Evolutionary conservation across 1,140 invertebrate species (phyloP), one percentile per base, ranked within the genome.

Genomic region (Drosophila lini): DNA sequence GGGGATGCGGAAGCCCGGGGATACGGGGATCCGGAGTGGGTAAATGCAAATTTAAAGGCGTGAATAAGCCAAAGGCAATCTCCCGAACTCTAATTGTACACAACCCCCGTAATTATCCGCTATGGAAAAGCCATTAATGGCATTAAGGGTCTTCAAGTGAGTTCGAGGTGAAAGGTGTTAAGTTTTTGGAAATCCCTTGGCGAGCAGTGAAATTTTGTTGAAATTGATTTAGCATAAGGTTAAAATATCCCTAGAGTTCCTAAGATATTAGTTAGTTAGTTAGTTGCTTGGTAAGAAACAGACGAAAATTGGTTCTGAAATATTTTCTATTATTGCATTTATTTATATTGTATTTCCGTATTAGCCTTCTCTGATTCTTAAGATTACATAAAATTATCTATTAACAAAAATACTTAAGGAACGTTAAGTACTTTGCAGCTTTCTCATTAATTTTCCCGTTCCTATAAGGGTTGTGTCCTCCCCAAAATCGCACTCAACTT

Each of bases 51-150:
- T 89, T 89, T 89, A 89, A 89, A 88, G 84, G 83, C 82, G 82
- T 88, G 82, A 86, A 86, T 82, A 86, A 86, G 82, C 82, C 79
- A 88, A 11, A 78, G 79, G 85, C 78, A 88, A 77, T 48, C 73
- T 76, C 60, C 42, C 11, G 67, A 50, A 67, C 85, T 85, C 80
- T 80, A 89, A 90, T 90, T 89, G 84, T 89, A 84, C 74, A 91
- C 89, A 84, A 84, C 88, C 89, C 81, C 62, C 79, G 79, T 84
- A 91, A 91, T 91, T 91, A 91, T 91, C 78, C 84, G 78, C 78
- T 89, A 89, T 90, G 78, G 82, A 84, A 91, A 91, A 81, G 80
- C 85, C 80, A 91, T 91, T 91, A 91, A 91, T 80, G 90, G 81
- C 40, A 90, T 91, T 91, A 91, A 83, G 73, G 78, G 76, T 19